Percentiles rank a stretch among this genome's conserved stretches.
These are phyloP conservation scores for Peromyscus nudipes DNA, from an alignment of 2,797 vertebrate species.

Conservation along the genomic window DNA sequence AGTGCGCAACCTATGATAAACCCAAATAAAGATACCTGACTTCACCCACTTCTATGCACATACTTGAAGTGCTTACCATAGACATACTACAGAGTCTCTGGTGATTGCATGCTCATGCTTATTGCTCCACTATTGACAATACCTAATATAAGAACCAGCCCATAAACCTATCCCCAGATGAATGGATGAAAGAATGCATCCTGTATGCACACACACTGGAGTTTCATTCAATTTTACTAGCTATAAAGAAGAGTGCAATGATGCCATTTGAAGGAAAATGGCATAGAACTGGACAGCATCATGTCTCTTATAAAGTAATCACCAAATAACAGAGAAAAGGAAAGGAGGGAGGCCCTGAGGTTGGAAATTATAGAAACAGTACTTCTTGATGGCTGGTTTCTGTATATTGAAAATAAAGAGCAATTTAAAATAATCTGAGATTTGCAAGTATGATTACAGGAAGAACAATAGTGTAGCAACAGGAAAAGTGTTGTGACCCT, in stretches of 20 bases:
- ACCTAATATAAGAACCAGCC: neutral
- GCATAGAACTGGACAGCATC: neutral
- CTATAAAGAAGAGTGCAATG: neutral
- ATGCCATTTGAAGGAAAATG: neutral
- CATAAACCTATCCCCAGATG: neutral
- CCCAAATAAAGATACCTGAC: neutral
- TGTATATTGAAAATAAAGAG: neutral
- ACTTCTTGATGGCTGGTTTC: neutral
- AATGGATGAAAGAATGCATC: neutral
- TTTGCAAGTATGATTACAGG: neutral
- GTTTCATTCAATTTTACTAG: neutral
- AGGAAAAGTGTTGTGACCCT: neutral
- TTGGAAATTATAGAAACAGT: conserved; percentile 4
- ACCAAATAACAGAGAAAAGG: neutral
- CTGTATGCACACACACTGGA: neutral
- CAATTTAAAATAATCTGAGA: neutral
- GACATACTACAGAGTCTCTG: neutral
- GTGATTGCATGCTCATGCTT: neutral
- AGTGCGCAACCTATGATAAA: neutral
- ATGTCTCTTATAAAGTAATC: neutral
- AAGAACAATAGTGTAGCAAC: neutral
- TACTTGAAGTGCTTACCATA: neutral
- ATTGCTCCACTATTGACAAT: neutral
- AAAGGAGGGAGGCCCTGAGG: too few species aligned
- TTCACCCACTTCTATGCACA: neutral